Evolutionary conservation across 1,140 invertebrate genomes (phyloP).

Genomic region (Contarinia nasturtii): DNA sequence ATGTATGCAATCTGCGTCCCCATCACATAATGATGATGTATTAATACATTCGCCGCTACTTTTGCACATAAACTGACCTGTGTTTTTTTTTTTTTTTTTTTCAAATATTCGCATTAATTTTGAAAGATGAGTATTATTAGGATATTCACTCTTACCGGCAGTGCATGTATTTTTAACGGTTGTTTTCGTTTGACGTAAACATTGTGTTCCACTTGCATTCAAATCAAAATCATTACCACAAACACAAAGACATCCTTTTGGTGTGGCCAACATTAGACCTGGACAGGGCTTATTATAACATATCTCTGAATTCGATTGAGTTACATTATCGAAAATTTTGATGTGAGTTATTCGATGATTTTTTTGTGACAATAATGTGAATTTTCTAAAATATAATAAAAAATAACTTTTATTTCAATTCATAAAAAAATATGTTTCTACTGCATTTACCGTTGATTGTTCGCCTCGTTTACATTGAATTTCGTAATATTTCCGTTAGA

Average conservation of each 20-base stretch:
- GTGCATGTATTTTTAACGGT: background rate
- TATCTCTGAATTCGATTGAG: constrained; percentile 8
- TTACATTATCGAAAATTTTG: constrained; percentile 13
- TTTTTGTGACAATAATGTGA: background rate
- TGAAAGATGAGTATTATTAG: too few species aligned
- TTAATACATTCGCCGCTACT: constrained; percentile 28
- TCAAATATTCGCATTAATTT: too few species aligned
- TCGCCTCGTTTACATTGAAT: background rate
- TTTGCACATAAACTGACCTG: constrained; percentile 9
- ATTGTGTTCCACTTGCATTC: constrained; percentile 18
- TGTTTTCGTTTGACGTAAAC: constrained; percentile 11
- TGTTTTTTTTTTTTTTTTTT: too few species aligned
- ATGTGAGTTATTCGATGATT: constrained; percentile 7
- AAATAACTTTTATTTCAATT: too few species aligned
- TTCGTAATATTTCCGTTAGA: background rate
- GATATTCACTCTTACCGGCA: background rate
- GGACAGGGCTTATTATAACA: constrained; percentile 19
- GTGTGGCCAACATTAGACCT: constrained; percentile 18
- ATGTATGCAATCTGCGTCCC: constrained; percentile 62
- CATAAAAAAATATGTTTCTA: too few species aligned
- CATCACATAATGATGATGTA: constrained; percentile 48
- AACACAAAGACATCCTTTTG: constrained; percentile 16
- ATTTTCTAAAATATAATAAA: background rate
- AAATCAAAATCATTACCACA: constrained; percentile 18
- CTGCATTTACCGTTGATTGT: background rate